A percentile compares a stretch with the other conserved stretches of the same genome.
These are phyloP conservation scores for Monochamus saltuarius DNA, from an alignment of 1,140 invertebrate genomes.

Conservation along the genomic window DNA sequence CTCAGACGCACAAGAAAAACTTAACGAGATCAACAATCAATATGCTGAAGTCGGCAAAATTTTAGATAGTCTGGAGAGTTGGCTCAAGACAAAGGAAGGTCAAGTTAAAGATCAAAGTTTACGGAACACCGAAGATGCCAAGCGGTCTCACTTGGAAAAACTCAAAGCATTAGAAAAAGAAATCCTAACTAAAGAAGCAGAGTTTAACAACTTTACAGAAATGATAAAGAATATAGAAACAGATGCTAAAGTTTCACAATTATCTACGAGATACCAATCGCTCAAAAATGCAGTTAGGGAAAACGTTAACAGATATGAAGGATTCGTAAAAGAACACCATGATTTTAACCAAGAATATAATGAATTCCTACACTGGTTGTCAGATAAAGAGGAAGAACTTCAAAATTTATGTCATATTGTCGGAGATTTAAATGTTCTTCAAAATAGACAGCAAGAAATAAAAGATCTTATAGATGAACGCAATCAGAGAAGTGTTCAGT, in stretches of 20 bases:
- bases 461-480: slow-evolving; percentile 78
- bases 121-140: slow-evolving; percentile 81
- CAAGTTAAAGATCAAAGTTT: slow-evolving; percentile 87
- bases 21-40: slow-evolving; percentile 70
- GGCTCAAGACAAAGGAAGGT: slow-evolving; percentile 82
- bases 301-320: slow-evolving; percentile 74
- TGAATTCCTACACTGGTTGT: slow-evolving; percentile 74
- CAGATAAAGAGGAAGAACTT: slow-evolving; percentile 68
- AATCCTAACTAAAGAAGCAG: slow-evolving; percentile 67
- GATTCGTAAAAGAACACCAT: slow-evolving; percentile 82
- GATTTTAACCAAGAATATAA: slow-evolving; percentile 78
- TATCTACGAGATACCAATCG: slow-evolving; percentile 81
- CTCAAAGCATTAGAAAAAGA: slow-evolving; percentile 74
- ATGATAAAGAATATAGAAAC: slow-evolving; percentile 72
- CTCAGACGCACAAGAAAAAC: slow-evolving; percentile 64
- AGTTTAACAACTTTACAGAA: slow-evolving; percentile 70
- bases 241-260: slow-evolving; percentile 77
- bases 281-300: slow-evolving; percentile 82
- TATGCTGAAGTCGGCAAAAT: slow-evolving; percentile 79
- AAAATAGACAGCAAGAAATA: slow-evolving; percentile 82
- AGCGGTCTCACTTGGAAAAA: slow-evolving; percentile 77
- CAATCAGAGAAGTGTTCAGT: slow-evolving; percentile 76
- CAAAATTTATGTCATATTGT: slow-evolving; percentile 81
- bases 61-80: slow-evolving; percentile 74
- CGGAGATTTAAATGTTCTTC: slow-evolving; percentile 80